These are phyloP conservation scores for Pao palembangensis DNA, from an alignment of 2,113 vertebrate species.

Conservation along the genomic window DNA sequence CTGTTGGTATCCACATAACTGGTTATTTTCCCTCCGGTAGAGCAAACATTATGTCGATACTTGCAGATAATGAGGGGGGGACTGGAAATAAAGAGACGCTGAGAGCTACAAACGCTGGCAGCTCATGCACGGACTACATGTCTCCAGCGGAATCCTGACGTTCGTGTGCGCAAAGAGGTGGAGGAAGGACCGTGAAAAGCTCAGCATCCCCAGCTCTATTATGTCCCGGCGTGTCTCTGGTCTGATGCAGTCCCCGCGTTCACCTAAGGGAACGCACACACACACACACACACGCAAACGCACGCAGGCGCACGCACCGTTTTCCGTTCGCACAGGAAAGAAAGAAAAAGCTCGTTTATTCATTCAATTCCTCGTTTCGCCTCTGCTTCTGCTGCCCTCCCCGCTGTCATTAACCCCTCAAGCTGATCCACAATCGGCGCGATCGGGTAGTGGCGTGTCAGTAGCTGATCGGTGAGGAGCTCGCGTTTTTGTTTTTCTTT, in stretches of 20 bases:
- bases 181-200: constrained; percentile 45
- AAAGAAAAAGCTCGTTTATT: constrained; percentile 25
- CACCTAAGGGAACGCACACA: constrained; percentile 59
- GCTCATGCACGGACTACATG: constrained; percentile 49
- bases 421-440: constrained; percentile 19
- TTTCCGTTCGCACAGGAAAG: constrained; percentile 36
- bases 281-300: constrained; percentile 21
- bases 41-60: constrained; percentile 66
- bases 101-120: constrained; percentile 38
- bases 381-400: neutral
- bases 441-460: constrained; percentile 6
- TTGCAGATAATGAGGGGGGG: constrained; percentile 49
- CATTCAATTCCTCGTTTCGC: constrained; percentile 9
- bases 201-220: constrained; percentile 49
- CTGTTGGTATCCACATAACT: constrained; percentile 91
- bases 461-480: constrained; percentile 34
- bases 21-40: constrained; percentile 64
- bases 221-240: constrained; percentile 65
- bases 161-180: constrained; percentile 17
- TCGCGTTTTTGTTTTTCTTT: neutral
- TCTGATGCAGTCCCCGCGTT: constrained; percentile 73
- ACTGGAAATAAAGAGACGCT: constrained; percentile 6
- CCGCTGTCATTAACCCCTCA: neutral
- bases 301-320: constrained; percentile 24
- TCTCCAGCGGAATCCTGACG: constrained; percentile 46